Evolutionary conservation across 2,797 vertebrate genomes (phyloP).

Genomic region (Semaprochilodus insignis): DNA sequence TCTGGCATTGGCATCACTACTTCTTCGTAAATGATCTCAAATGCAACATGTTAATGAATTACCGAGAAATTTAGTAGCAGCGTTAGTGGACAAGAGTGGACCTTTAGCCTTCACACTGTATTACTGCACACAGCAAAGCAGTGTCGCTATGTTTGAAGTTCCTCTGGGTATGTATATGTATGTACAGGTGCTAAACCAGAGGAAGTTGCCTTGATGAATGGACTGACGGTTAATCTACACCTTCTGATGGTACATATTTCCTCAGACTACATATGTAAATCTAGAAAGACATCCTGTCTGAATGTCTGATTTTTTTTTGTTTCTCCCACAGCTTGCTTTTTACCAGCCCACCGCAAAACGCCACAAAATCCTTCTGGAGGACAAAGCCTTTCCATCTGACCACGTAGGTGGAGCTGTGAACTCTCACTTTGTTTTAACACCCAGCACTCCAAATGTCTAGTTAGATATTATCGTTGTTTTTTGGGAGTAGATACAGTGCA

Average conservation of each 20-base stretch:
- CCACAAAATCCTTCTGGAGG: constrained; percentile 92
- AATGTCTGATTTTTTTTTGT: background rate
- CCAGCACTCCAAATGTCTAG: background rate
- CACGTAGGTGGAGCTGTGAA: constrained; percentile 81
- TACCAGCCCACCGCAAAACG: constrained; percentile 89
- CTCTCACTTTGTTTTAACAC: background rate
- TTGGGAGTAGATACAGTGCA: no score
- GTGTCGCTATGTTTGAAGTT: background rate
- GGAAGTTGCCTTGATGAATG: constrained; percentile 94
- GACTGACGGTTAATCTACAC: constrained; percentile 93
- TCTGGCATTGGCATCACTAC: background rate
- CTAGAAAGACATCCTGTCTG: background rate
- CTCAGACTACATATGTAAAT: background rate
- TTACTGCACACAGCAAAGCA: background rate
- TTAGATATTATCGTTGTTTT: background rate
- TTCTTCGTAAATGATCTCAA: background rate
- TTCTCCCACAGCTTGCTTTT: constrained; percentile 86
- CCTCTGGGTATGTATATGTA: constrained; percentile 12
- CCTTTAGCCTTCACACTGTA: background rate
- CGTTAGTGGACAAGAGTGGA: background rate
- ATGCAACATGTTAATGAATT: no score
- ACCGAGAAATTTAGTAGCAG: no score
- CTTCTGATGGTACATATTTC: constrained; percentile 85
- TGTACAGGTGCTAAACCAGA: constrained; percentile 80
- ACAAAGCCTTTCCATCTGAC: constrained; percentile 94